Base-by-base conservation (phyloP, 37 sponge, comb jelly and placozoan species). In the Ephydatia muelleri region DNA sequence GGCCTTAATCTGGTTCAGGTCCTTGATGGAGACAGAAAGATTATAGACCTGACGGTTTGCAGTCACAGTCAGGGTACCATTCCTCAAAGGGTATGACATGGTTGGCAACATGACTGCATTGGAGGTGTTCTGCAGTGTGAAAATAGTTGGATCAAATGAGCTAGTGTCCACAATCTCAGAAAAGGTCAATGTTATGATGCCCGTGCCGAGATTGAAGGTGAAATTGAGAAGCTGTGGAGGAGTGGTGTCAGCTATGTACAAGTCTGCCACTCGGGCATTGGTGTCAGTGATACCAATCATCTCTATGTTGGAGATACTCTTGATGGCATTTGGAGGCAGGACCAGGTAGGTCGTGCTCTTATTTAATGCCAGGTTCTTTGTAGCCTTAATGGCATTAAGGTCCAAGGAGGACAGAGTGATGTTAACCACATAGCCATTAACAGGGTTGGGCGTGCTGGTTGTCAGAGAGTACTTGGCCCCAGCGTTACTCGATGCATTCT, bases 1-100 rank as follows among this genome's bases (percentile, higher is more conserved):
- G 12, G 87, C 80, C 71, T 97, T 97, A 77, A 97, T 92, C 65
- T 76, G 70, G 76, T 97, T 94, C n/a, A 88, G 75, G 67, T 97
- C 97, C 13, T 22, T 38, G 16, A 80, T 72, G 29, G 81, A 84
- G 65, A 91, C 76, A 21, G 34, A 34, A 37, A 96, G 65, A 11
- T 67, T 34, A 25, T 84, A 80, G 13, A 84, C 72, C 47, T 87
- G 87, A 2, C 84, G 25, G 39, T 89, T 31, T 33, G 19, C 47
- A 21, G 36, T 57, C 48, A 74, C 37, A 19, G 34, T 48, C 21
- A 83, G 72, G 12, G 27, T 43, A 32, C 78, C 90, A 86, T 72
- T 73, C 28, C 65, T 89, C 65, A 93, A 74, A 22, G 31, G 64
- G 80, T 88, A 89, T 21, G 16, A 43, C 49, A 68, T 69, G 21